Evolutionary conservation across 2,113 vertebrate genomes (phyloP).

Genomic region (Xenopus borealis): DNA sequence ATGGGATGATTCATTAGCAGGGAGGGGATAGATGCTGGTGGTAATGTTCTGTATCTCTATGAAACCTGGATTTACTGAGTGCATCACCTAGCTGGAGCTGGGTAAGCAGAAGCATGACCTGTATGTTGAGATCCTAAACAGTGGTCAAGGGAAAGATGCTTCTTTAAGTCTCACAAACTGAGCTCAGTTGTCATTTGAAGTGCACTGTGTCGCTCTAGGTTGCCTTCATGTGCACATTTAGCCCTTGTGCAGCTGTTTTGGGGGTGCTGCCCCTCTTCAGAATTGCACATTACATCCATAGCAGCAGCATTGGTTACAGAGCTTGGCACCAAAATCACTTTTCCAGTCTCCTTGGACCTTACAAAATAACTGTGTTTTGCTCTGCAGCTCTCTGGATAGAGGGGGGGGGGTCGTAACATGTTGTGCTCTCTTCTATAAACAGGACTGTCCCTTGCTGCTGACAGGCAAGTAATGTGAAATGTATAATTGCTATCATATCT

Average conservation of each 20-base stretch:
- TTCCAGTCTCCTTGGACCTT: background rate
- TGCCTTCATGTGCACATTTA: conserved; percentile 22
- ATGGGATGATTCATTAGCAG: background rate
- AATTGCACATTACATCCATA: background rate
- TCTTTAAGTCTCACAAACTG: background rate
- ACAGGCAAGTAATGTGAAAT: background rate
- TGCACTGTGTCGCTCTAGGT: background rate
- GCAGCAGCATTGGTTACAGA: conserved; percentile 18
- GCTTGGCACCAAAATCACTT: conserved; percentile 19
- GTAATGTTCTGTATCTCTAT: background rate
- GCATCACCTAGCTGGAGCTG: background rate
- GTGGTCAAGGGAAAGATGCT: conserved; percentile 1
- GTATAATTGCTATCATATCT: no score
- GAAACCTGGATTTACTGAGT: background rate
- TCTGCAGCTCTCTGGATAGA: background rate
- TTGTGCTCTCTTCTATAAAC: background rate
- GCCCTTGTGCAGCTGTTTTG: conserved; percentile 25
- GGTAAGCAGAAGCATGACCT: background rate
- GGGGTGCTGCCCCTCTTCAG: background rate
- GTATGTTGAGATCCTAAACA: background rate
- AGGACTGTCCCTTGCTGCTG: background rate
- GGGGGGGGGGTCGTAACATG: background rate
- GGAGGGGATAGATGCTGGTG: background rate
- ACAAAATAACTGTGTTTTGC: background rate
- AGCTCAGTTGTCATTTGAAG: conserved; percentile 1